Percentiles rank a stretch among this genome's conserved stretches.
These are phyloP conservation scores for Aspidiotus destructor DNA, from an alignment of 2,888 invertebrate genomes.

Conservation along the genomic window DNA sequence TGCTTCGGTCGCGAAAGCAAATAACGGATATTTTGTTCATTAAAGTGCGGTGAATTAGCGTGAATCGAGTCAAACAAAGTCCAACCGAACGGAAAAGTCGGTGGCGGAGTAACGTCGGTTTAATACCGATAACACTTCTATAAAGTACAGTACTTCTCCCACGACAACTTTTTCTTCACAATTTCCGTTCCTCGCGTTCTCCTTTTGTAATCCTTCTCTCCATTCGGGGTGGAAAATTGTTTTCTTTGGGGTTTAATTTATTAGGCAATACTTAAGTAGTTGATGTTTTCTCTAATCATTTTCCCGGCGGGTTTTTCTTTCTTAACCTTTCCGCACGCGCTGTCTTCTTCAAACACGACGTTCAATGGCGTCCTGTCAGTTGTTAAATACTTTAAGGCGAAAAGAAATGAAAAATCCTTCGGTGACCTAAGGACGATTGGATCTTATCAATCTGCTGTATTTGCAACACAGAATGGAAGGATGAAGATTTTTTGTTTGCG, in stretches of 20 bases:
- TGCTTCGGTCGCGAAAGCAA: background rate
- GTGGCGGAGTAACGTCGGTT: slow-evolving; percentile 24
- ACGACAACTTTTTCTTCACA: slow-evolving; percentile 21
- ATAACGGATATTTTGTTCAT: slow-evolving; percentile 28
- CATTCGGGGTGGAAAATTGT: slow-evolving; percentile 27
- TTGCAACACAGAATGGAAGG: too few relatives aligned
- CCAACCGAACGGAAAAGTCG: slow-evolving; percentile 30
- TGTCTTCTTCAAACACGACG: background rate
- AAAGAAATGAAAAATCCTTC: too few relatives aligned
- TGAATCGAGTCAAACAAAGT: slow-evolving; percentile 29
- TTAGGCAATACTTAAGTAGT: slow-evolving; percentile 30
- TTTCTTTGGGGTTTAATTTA: slow-evolving; percentile 28
- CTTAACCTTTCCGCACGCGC: background rate
- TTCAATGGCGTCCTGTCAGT: too few relatives aligned
- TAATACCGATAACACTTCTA: slow-evolving; percentile 30
- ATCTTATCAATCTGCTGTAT: too few relatives aligned
- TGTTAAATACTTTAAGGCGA: too few relatives aligned
- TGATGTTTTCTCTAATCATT: slow-evolving; percentile 21
- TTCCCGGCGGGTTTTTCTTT: slow-evolving; percentile 7
- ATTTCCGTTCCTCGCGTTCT: slow-evolving; percentile 18
- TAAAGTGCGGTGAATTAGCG: slow-evolving; percentile 32
- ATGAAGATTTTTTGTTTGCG: too few relatives aligned
- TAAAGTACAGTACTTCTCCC: background rate
- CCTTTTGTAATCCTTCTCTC: slow-evolving; percentile 20
- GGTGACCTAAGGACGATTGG: too few relatives aligned